Evolutionary conservation across 53 echinoderm and acorn worm species (phyloP).

Genomic region (Paelopatides confundens): DNA sequence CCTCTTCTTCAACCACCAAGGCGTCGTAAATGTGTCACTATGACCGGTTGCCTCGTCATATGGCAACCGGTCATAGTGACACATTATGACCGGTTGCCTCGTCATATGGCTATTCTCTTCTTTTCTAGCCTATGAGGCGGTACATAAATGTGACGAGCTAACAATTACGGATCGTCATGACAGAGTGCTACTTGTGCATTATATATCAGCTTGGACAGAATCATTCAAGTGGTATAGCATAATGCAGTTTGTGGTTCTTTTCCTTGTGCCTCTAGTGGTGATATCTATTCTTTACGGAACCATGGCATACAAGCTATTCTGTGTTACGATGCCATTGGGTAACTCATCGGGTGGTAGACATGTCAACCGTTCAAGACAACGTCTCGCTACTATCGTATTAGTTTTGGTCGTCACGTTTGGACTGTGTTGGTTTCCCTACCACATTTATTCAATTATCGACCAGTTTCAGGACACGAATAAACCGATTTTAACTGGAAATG

Average conservation of each 20-base stretch:
- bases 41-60: background rate
- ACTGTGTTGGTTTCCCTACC: slow-evolving; percentile 40
- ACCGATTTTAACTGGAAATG: background rate
- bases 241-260: slow-evolving; percentile 24
- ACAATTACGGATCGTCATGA: background rate
- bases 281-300: slow-evolving; percentile 38
- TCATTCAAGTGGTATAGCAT: background rate
- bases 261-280: slow-evolving; percentile 8
- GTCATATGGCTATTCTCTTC: slow-evolving; percentile 1
- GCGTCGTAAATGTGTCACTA: background rate
- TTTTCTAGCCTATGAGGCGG: background rate
- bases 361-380: background rate
- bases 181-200: background rate
- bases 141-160: background rate
- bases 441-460: background rate
- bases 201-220: background rate
- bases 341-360: background rate
- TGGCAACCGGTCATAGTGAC: too few relatives aligned
- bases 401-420: slow-evolving; percentile 26
- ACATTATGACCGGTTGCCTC: background rate
- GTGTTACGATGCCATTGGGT: slow-evolving; percentile 25
- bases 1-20: slow-evolving; percentile 20
- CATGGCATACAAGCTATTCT: slow-evolving; percentile 34
- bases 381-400: slow-evolving; percentile 29
- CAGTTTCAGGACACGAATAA: background rate